Percentiles rank a stretch among this genome's conserved stretches.
These are phyloP conservation scores for Saturnia japonica DNA, from an alignment of 2,888 invertebrate genomes.

Conservation along the genomic window DNA sequence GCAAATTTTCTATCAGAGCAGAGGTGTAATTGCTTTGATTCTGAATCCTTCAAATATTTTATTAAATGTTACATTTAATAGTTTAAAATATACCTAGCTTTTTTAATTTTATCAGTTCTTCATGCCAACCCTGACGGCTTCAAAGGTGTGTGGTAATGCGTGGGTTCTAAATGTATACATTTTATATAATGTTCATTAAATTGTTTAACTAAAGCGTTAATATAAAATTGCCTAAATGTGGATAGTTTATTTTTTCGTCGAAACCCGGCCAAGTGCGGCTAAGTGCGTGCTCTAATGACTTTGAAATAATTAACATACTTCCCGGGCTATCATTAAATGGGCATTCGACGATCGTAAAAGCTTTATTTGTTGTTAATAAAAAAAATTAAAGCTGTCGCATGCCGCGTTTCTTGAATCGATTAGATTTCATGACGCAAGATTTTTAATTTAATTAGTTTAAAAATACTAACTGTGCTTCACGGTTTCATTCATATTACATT, in stretches of 20 bases:
- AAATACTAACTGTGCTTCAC: no score
- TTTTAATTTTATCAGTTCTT: no score
- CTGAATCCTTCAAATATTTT: no score
- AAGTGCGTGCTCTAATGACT: slow-evolving; percentile 5
- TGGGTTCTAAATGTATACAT: slow-evolving; percentile 38
- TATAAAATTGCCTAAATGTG: slow-evolving; percentile 33
- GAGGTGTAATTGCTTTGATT: neutral
- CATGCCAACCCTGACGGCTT: slow-evolving; percentile 19
- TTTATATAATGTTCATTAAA: slow-evolving; percentile 36
- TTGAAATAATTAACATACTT: slow-evolving; percentile 13
- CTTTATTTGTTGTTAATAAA: neutral
- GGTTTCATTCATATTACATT: no score
- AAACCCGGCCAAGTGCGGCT: slow-evolving; percentile 7
- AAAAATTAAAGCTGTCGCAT: neutral
- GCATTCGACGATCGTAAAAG: neutral
- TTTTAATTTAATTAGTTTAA: neutral
- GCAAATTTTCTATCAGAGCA: no score
- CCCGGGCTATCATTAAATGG: slow-evolving; percentile 2
- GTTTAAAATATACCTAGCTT: no score
- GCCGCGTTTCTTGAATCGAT: neutral
- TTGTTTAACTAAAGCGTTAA: slow-evolving; percentile 35
- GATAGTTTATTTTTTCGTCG: slow-evolving; percentile 29
- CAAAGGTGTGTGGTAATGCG: slow-evolving; percentile 42
- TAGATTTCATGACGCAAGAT: neutral
- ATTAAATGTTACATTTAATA: no score